Evolutionary conservation across 2,113 vertebrate genomes (phyloP).

Genomic region (Falco punctatus): DNA sequence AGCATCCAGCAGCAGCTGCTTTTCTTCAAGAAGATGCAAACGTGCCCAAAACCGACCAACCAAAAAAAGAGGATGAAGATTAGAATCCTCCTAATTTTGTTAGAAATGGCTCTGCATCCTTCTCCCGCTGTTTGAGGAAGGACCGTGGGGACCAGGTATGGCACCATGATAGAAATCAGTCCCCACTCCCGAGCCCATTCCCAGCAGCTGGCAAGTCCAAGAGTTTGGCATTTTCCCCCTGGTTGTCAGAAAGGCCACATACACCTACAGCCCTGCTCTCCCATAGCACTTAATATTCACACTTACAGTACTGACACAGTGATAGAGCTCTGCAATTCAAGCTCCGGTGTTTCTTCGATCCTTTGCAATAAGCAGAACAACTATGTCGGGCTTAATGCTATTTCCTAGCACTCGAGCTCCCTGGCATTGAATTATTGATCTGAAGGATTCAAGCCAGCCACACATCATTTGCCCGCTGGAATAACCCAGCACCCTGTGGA

Average conservation of each 20-base stretch:
- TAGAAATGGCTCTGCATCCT: neutral
- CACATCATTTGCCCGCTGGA: neutral
- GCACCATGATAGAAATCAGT: fast-evolving
- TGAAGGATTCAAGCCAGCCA: neutral
- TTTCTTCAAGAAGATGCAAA: neutral
- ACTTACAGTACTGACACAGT: neutral
- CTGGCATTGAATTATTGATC: conserved; percentile 19
- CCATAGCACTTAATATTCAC: neutral
- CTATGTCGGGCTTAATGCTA: fast-evolving
- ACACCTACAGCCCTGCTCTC: fast-evolving
- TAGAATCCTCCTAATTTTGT: neutral
- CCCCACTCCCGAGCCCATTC: fast-evolving
- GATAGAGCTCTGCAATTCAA: conserved; percentile 15
- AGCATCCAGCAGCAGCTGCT: neutral
- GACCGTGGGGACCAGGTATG: fast-evolving
- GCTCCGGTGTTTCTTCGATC: neutral
- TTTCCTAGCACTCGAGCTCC: neutral
- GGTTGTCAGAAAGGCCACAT: neutral
- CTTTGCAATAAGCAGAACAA: neutral
- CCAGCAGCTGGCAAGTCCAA: neutral
- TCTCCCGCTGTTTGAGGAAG: neutral
- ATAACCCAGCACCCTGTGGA: neutral
- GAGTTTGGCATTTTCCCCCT: neutral
- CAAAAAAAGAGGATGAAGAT: too few relatives aligned
- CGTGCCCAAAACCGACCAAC: too few relatives aligned